These are phyloP conservation scores for Vesta saturnalis DNA, from an alignment of 2,888 invertebrate species.

Conservation along the genomic window DNA sequence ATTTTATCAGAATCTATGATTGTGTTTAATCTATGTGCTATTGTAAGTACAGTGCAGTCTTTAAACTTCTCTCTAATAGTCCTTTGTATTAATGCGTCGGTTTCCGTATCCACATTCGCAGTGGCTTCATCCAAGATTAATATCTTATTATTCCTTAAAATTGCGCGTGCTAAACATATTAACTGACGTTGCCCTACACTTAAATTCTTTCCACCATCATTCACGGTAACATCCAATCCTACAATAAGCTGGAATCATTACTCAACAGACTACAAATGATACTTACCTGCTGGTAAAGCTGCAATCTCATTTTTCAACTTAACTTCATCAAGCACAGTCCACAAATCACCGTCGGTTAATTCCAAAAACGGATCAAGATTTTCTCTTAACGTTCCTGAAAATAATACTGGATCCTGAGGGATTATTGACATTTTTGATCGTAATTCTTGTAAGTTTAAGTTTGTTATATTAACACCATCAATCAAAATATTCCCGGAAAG, in stretches of 20 bases:
- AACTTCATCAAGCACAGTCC: background rate
- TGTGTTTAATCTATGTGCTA: background rate
- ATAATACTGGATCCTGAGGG: background rate
- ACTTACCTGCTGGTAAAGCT: background rate
- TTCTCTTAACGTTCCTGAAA: background rate
- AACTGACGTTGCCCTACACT: constrained; percentile 75
- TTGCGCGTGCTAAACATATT: constrained; percentile 72
- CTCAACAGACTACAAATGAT: no score
- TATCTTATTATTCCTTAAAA: constrained; percentile 68
- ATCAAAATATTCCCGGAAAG: background rate
- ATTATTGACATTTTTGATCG: background rate
- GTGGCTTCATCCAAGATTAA: constrained; percentile 74
- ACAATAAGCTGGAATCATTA: background rate
- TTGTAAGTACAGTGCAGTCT: background rate
- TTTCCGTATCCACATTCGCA: constrained; percentile 67
- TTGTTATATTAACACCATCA: background rate
- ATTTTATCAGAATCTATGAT: background rate
- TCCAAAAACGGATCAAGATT: background rate
- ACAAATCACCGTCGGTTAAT: background rate
- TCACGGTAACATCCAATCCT: background rate
- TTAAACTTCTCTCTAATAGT: background rate
- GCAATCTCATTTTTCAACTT: background rate
- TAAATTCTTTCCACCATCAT: constrained; percentile 66
- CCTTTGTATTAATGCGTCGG: background rate
- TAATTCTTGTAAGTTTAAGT: background rate